These are phyloP conservation scores for Pseudochirops corinnae DNA, from an alignment of 2,797 vertebrate genomes.

Conservation along the genomic window DNA sequence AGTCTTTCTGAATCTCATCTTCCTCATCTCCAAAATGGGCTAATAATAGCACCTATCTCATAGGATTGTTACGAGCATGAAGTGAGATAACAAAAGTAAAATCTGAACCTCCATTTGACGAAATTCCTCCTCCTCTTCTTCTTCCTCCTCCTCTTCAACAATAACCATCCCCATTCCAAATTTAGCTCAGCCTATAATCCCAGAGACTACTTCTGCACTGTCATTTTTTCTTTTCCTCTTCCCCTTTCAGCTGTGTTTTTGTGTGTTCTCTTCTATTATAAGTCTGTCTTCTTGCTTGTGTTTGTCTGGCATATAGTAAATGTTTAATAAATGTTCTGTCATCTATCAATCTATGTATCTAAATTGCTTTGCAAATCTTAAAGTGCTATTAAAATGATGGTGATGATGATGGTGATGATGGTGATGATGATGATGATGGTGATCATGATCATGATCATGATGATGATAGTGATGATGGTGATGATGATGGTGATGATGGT, in stretches of 20 bases:
- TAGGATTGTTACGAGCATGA: not conserved
- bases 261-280: not conserved
- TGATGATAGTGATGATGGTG: too few species aligned
- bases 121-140: not conserved
- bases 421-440: too few species aligned
- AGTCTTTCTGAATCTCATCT: too few species aligned
- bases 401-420: not conserved
- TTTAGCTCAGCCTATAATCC: not conserved
- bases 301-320: not conserved
- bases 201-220: not conserved
- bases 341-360: not conserved
- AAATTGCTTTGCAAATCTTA: not conserved
- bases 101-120: not conserved
- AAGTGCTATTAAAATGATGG: not conserved
- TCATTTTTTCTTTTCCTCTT: not conserved
- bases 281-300: too few species aligned
- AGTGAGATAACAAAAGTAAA: not conserved
- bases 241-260: not conserved
- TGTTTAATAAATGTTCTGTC: not conserved
- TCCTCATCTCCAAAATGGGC: too few species aligned
- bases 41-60: too few species aligned
- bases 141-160: too few species aligned
- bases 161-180: not conserved
- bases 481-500: too few species aligned
- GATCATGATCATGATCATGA: too few species aligned